Base-by-base conservation (phyloP, 2,113 vertebrate genomes). In the Plecotus auritus region DNA sequence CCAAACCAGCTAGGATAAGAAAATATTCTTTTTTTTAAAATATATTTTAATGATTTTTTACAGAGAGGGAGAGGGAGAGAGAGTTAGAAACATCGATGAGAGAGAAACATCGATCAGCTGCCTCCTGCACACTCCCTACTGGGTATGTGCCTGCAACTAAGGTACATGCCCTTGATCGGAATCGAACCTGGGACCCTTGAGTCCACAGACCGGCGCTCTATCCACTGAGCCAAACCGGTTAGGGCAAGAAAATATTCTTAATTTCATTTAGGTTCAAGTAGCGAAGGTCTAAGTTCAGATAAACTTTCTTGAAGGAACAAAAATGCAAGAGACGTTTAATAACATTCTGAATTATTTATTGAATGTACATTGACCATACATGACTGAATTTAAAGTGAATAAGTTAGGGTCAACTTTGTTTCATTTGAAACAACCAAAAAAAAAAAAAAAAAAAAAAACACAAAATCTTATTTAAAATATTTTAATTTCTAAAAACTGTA, bases 401-500 rank as follows among this genome's bases (percentile, higher is more conserved):
- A 93, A 64, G 3, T 83, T 64, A 82, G n/a, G 28, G 10, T 81
- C 11, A 72, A 77, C 40, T 90, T 90, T 92, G 42, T 74, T 87
- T 84, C 42, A 80, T 85, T 51, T n/a, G 66, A 67, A n/a, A 67
- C 32, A 17, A n/a, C 9, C 59, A 59, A 59, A 59, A 26, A 76
- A 42, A 47, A 88, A 59, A 59, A 26, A 76, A 42, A 47, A 88
- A 82, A 82, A 54, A 82, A 85, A 28, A 56, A 20, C 17, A 93
- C 17, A 92, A 96, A 88, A 88, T 84, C 73, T 81, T 76, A 95
- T 9, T n/a, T 67, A 93, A 96, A 95, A 94, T 88, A 83, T 69
- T 97, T 96, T 96, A 81, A 95, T 95, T 96, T 95, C 45, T 83
- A 87, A 85, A 88, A 90, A 32, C 7, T 32, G 88, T 81, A 93